Evolutionary conservation across 2,113 vertebrate genomes (phyloP).

Genomic region (Tylochromis polylepis): DNA sequence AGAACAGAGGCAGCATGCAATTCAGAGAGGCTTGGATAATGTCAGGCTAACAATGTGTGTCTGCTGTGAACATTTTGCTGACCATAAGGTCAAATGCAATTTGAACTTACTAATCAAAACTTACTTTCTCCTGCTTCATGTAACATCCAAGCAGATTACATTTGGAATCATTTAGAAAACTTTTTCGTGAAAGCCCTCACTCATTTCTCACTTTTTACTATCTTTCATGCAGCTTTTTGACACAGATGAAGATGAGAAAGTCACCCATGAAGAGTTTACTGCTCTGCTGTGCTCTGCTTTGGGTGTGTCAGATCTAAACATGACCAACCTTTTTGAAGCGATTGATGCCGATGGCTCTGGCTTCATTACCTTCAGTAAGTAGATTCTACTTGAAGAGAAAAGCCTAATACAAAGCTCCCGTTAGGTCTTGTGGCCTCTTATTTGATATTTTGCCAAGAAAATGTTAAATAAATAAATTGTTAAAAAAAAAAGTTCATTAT

Average conservation of each 20-base stretch:
- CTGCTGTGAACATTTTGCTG: conserved; percentile 20
- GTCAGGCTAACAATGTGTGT: conserved; percentile 50
- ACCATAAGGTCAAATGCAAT: conserved; percentile 2
- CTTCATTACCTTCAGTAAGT: conserved; percentile 88
- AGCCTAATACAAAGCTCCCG: neutral
- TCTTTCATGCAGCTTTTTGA: conserved; percentile 84
- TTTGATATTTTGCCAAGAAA: neutral
- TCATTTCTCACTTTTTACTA: neutral
- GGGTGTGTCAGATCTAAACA: conserved; percentile 83
- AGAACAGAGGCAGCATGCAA: conserved; percentile 26
- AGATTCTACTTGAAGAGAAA: neutral
- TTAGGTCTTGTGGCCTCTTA: neutral
- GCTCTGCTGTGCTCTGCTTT: conserved; percentile 84
- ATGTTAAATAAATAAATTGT: neutral
- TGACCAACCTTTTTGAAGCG: conserved; percentile 85
- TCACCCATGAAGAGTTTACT: conserved; percentile 85
- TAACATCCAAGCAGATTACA: neutral
- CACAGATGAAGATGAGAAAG: conserved; percentile 83
- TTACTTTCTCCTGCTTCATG: fast-evolving
- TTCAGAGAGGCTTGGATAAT: conserved; percentile 25
- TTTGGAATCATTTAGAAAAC: neutral
- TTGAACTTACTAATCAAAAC: neutral
- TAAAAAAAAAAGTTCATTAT: neutral
- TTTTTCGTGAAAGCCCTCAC: neutral
- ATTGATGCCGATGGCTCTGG: conserved; percentile 82